Conservation (phyloP, 2,888 invertebrate genomes). For the Perithous albicinctus region DNA sequence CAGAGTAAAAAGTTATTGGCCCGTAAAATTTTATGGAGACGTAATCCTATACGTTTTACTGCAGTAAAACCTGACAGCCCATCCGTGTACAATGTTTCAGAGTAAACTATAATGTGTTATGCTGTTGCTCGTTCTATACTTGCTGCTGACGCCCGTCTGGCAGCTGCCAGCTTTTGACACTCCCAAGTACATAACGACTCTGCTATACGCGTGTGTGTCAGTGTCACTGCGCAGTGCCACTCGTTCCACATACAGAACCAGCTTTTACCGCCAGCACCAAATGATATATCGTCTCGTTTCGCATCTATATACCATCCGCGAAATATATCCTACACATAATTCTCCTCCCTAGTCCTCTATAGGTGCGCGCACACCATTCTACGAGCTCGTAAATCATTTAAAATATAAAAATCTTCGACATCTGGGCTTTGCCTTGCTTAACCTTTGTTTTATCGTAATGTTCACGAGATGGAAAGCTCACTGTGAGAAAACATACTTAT, state of each 20-base stretch:
- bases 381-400: constrained; percentile 37
- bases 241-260: constrained; percentile 26
- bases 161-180: constrained; percentile 42
- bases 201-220: not conserved
- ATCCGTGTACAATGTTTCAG: constrained; percentile 1
- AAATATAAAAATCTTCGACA: constrained; percentile 46
- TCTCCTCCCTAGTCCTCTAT: not conserved
- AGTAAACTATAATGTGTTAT: constrained; percentile 52
- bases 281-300: constrained; percentile 55
- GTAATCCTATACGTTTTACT: no score
- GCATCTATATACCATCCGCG: constrained; percentile 4
- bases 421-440: not conserved
- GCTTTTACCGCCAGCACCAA: constrained; percentile 46
- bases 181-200: constrained; percentile 47
- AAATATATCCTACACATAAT: constrained; percentile 35
- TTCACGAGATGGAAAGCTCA: not conserved
- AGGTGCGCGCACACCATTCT: constrained; percentile 18
- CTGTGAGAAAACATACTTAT: not conserved
- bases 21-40: no score
- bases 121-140: constrained; percentile 41
- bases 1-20: no score
- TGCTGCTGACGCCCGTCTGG: constrained; percentile 22
- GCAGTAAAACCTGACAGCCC: no score
- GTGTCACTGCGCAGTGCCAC: not conserved
- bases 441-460: not conserved